Base-by-base conservation (phyloP, 2,888 invertebrate species). In the Philereme vetulata region DNA sequence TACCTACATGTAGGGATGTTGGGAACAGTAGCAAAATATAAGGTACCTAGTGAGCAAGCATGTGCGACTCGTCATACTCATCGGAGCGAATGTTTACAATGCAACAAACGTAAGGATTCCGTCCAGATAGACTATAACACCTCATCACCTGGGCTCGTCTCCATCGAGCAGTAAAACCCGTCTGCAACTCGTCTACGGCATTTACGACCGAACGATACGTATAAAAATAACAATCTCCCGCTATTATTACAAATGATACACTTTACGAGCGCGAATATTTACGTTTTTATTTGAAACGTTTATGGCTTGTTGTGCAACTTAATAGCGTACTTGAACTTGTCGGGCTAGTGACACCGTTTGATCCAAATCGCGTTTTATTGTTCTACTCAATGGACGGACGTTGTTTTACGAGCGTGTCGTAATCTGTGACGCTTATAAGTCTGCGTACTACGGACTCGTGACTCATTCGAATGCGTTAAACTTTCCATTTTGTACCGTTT, bases 311-410 rank as follows among this genome's bases (percentile, higher is more conserved):
- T 89, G 84, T 89, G 88, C 84, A 90, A 90, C 84, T 89, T 90
- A 89, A 91, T 87, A 80, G 85, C 84, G 84, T 78, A 85, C 91
- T 91, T 92, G 91, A 92, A 92, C 91, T 91, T 91, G 88, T 71
- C 72, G 79, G 82, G 85, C 88, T 85, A 88, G 90, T 90, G 90
- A 90, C 91, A 91, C 89, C 82, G 82, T 88, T 87, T 89, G 90
- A 90, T 88, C 82, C 86, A 82, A 87, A 88, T 88, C 88, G 82
- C 78, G 82, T 89, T 90, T 90, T 90, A 91, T 91, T 91, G 90
- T 90, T 85, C 81, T 79, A 75, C 81, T 90, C 84, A 90, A 90
- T 90, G 90, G 88, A 85, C 87, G 86, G 77, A 82, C 85, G 83
- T 81, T 70, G 84, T 87, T 91, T 91, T 90, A 90, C 86, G 89